phyloP scores from a whole-genome alignment of 2,113 vertebrate genomes.

The Abramis brama region DNA sequence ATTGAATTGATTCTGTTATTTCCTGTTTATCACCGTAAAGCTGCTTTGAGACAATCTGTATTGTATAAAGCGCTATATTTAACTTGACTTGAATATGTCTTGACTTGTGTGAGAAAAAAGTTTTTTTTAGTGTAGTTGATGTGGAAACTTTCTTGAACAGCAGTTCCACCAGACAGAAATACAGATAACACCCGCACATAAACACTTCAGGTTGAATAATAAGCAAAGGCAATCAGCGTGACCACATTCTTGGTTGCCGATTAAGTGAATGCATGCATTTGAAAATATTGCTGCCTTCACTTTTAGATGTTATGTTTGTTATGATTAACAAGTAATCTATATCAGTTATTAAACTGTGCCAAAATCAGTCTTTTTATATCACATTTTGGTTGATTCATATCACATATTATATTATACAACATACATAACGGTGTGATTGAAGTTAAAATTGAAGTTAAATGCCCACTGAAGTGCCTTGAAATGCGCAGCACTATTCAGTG shows the following conservation, averaged over 20 bases:
- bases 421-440: background rate
- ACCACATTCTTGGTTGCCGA: background rate
- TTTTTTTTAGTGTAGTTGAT: background rate
- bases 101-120: background rate
- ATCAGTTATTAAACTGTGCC: background rate
- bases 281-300: background rate
- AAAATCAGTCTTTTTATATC: background rate
- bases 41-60: too few species aligned
- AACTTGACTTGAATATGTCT: too few species aligned
- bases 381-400: background rate
- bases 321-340: background rate
- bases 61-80: too few species aligned
- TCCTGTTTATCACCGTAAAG: too few species aligned
- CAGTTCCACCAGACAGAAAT: background rate
- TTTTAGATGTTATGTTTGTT: too few species aligned
- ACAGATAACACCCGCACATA: background rate
- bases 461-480: too few species aligned
- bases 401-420: background rate
- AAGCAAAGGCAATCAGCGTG: background rate
- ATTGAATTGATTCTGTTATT: too few species aligned
- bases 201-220: background rate
- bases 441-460: background rate
- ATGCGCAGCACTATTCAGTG: too few species aligned
- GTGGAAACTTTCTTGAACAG: background rate
- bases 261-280: background rate